Evolutionary conservation across 1,140 invertebrate genomes (phyloP), one percentile per base, ranked within the genome.

Genomic region (Magallana gigas): DNA sequence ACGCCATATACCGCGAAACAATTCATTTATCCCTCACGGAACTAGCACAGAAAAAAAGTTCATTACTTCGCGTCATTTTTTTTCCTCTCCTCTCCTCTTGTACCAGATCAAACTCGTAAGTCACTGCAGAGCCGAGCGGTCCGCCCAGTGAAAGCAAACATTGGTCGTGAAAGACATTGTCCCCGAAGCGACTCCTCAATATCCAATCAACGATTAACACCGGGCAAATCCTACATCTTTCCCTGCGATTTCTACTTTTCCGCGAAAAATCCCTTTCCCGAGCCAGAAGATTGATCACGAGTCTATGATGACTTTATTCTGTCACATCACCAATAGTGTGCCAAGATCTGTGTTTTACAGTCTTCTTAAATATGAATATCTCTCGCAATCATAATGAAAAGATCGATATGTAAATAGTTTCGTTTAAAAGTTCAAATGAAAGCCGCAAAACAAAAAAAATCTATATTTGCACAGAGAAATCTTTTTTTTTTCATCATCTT

Each of bases 21-120:
- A 71, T 71, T 71, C 68, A 71, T 71, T 71, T 71, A 71, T 71
- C 68, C 23, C 68, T 29, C 68, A 36, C 68, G 68, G 18, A 71
- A 71, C 36, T 71, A 71, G 68, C 18, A 29, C 18, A 71, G 68
- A 29, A 48, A 48, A 23, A 71, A 71, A 71, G 23, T 29, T 71
- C 68, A 71, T 71, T 23, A 71, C 36, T 18, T 71, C 18, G 23
- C 68, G 36, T 48, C 36, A 48, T 48, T 48, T 48, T 48, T 71
- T 71, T 71, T 71, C 36, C 36, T 48, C 36, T 48, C 36, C 36
- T 48, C 36, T 48, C 36, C 36, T 48, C 36, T 11, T 71, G 36
- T 71, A 71, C 8, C 68, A 71, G 68, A 71, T 71, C 68, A 71
- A 71, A 71, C 18, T 71, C 68, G 68, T 71, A 71, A 71, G 68